phyloP scores from a whole-genome alignment of 2,113 vertebrate species.

The Zosterops lateralis region DNA sequence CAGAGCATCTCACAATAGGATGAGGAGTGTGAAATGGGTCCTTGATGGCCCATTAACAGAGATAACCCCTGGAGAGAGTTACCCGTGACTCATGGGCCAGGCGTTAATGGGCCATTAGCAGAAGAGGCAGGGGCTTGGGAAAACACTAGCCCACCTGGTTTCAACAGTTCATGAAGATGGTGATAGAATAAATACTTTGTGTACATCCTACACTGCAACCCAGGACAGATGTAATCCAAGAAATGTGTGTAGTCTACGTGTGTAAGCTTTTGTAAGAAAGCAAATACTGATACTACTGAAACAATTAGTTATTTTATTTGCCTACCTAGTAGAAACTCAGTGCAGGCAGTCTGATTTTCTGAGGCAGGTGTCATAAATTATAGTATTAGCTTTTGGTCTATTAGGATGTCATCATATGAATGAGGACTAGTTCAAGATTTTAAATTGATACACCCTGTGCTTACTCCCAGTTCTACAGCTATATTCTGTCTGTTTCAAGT shows the following conservation, averaged over 20 bases:
- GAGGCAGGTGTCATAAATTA: background rate
- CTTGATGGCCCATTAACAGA: too few species aligned
- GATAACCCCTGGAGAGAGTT: too few species aligned
- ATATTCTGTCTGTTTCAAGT: background rate
- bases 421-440: background rate
- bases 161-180: too few species aligned
- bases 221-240: background rate
- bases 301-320: background rate
- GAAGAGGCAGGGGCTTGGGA: too few species aligned
- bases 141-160: too few species aligned
- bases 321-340: background rate
- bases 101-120: too few species aligned
- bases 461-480: background rate
- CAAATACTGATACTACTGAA: background rate
- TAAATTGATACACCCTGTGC: background rate
- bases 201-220: too few species aligned
- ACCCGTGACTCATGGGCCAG: too few species aligned
- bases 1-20: too few species aligned
- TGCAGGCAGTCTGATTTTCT: background rate
- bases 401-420: background rate
- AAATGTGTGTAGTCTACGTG: background rate
- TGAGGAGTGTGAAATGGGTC: too few species aligned
- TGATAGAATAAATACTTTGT: too few species aligned
- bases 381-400: background rate
- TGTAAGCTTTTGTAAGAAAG: background rate